phyloP scores from a whole-genome alignment of 1,140 invertebrate species.

The Cylas formicarius region DNA sequence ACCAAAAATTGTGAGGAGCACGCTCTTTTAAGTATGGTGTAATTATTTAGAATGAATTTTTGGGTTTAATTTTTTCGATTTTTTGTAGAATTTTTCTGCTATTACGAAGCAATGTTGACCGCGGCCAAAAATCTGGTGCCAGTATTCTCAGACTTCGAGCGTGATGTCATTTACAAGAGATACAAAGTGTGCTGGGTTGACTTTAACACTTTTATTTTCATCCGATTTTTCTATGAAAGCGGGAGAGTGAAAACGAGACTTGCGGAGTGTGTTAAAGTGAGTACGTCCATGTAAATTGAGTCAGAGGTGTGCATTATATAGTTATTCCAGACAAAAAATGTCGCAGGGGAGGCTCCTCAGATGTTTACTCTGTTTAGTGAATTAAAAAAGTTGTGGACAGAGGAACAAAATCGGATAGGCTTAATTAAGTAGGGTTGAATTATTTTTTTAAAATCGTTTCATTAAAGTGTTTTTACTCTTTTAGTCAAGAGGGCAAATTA shows the following conservation, averaged over 20 bases:
- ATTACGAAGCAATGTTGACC: conserved; percentile 32
- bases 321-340: conserved; percentile 21
- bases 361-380: conserved; percentile 19
- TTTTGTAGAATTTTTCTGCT: conserved; percentile 31
- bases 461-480: conserved; percentile 1
- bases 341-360: conserved; percentile 17
- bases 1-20: conserved; percentile 21
- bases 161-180: conserved; percentile 27
- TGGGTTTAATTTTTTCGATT: neutral
- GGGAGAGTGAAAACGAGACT: conserved; percentile 24
- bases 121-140: conserved; percentile 28
- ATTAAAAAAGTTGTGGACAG: conserved; percentile 23
- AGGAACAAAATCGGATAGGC: conserved; percentile 15
- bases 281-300: neutral
- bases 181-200: conserved; percentile 32
- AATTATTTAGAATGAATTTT: conserved; percentile 4
- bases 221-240: conserved; percentile 32
- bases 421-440: conserved; percentile 20
- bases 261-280: conserved; percentile 21
- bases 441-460: neutral
- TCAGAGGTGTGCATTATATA: conserved; percentile 3
- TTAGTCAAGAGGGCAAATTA: conserved; percentile 14
- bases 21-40: conserved; percentile 9
- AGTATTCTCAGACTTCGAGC: conserved; percentile 29
- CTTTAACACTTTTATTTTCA: conserved; percentile 33